Conservation (phyloP, 2,888 invertebrate genomes). For the Hofmannophila pseudospretella region DNA sequence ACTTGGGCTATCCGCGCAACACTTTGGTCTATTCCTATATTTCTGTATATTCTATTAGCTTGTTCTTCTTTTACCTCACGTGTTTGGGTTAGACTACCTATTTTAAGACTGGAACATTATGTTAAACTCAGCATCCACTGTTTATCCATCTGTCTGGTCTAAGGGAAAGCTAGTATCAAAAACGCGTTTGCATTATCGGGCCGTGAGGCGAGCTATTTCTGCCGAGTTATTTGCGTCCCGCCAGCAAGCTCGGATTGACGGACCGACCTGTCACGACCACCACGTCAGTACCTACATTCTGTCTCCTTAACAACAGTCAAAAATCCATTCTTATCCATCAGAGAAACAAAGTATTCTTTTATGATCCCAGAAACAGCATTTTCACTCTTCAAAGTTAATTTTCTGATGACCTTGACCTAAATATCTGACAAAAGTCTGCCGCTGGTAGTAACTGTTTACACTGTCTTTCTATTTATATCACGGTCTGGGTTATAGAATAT, state of each 20-base stretch:
- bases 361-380: conserved; percentile 10
- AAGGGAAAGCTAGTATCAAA: conserved; percentile 65
- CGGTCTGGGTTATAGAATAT: conserved; percentile 10
- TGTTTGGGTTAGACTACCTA: conserved; percentile 2
- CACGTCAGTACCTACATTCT: conserved; percentile 50
- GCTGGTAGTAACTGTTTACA: conserved; percentile 29
- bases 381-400: conserved; percentile 19
- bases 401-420: conserved; percentile 69
- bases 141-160: conserved; percentile 35
- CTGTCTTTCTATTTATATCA: conserved; percentile 26
- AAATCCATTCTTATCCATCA: conserved; percentile 24
- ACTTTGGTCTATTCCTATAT: background rate
- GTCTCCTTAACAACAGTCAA: conserved; percentile 39
- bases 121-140: conserved; percentile 8
- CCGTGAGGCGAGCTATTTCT: conserved; percentile 69
- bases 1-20: background rate
- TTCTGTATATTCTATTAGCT: background rate
- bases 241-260: conserved; percentile 75
- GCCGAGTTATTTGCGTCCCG: conserved; percentile 66
- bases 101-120: conserved; percentile 8
- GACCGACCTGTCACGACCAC: conserved; percentile 68
- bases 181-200: conserved; percentile 71
- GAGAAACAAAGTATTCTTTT: conserved; percentile 13
- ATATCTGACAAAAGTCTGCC: conserved; percentile 38
- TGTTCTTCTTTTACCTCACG: background rate